These are phyloP conservation scores for Drosophila ananassae DNA, from an alignment of 1,140 invertebrate species.

Conservation along the genomic window DNA sequence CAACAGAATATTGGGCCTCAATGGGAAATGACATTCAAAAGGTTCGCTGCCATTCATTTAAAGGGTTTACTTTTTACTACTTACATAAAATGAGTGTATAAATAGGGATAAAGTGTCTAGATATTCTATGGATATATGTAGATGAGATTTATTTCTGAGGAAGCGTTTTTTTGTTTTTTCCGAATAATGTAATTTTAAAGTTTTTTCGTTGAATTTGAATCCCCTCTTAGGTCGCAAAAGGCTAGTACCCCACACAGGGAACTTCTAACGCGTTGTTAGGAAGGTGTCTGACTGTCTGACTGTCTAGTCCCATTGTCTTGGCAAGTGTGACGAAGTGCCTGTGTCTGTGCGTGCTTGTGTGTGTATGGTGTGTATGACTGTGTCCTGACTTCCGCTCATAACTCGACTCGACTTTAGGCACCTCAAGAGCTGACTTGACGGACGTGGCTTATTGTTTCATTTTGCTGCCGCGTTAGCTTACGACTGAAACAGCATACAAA, in stretches of 20 bases:
- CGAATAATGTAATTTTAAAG: constrained; percentile 6
- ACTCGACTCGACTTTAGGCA: constrained; percentile 72
- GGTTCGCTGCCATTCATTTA: not conserved
- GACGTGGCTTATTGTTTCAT: constrained; percentile 82
- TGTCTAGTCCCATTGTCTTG: constrained; percentile 79
- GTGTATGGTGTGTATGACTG: constrained; percentile 33
- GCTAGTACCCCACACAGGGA: not conserved
- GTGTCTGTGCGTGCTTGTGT: constrained; percentile 26
- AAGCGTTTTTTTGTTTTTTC: too few species aligned
- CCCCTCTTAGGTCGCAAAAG: constrained; percentile 9
- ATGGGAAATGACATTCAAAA: not conserved
- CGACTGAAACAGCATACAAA: constrained; percentile 79
- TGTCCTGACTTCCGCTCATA: constrained; percentile 66
- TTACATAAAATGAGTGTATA: not conserved
- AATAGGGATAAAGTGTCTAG: not conserved
- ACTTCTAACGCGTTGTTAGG: constrained; percentile 22
- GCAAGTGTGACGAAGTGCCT: constrained; percentile 54
- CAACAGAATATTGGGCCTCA: constrained; percentile 1
- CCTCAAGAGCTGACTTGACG: constrained; percentile 77
- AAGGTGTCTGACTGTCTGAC: constrained; percentile 53
- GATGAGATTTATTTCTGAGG: too few species aligned
- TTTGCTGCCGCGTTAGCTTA: constrained; percentile 68
- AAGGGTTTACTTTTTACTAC: not conserved
- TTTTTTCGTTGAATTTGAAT: constrained; percentile 34
- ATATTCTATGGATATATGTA: too few species aligned